Conservation (phyloP, 1,140 invertebrate genomes). For the Papilio machaon region DNA sequence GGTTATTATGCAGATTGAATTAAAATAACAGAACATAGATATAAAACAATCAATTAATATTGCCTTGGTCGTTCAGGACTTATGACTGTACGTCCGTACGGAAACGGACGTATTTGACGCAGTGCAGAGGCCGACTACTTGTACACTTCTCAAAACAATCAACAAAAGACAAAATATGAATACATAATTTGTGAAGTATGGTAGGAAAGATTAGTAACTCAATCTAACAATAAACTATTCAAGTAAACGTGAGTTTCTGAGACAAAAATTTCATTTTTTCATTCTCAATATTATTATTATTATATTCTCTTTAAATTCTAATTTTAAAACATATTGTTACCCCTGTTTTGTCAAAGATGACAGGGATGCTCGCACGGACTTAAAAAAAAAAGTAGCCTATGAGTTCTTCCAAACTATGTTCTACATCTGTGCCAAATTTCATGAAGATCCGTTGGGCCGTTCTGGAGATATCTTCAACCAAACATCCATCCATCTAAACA, state of each 20-base stretch:
- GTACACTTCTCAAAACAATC: not conserved
- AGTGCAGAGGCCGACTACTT: not conserved
- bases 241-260: too few relatives aligned
- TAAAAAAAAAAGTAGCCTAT: too few relatives aligned
- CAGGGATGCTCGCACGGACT: not conserved
- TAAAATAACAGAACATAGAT: not conserved
- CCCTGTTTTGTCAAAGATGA: not conserved
- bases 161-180: not conserved
- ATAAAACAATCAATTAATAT: slow-evolving; percentile 1
- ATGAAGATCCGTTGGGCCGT: too few relatives aligned
- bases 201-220: not conserved
- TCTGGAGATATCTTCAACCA: too few relatives aligned
- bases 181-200: not conserved
- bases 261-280: too few relatives aligned
- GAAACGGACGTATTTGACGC: slow-evolving; percentile 12
- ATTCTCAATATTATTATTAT: too few relatives aligned
- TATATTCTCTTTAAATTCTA: too few relatives aligned
- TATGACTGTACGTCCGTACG: not conserved
- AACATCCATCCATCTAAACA: too few relatives aligned
- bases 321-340: too few relatives aligned
- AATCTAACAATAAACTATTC: too few relatives aligned
- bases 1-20: not conserved
- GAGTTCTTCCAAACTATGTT: too few relatives aligned
- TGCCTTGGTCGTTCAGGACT: not conserved
- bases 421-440: too few relatives aligned